phyloP scores from a whole-genome alignment of 2,797 vertebrate species.

The Tokudaia muenninki region DNA sequence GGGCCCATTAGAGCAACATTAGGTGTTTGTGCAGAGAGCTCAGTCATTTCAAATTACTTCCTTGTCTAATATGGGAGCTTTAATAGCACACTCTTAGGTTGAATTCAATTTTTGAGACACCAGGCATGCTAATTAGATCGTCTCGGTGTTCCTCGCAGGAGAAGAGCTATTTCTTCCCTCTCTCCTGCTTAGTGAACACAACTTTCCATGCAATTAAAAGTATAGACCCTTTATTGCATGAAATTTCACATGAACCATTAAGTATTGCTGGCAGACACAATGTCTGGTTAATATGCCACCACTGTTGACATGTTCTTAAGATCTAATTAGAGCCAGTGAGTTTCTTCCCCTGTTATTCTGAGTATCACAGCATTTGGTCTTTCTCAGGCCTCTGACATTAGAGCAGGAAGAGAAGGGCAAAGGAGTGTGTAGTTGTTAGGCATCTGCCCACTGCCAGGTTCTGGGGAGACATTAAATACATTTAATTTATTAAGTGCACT shows the following conservation, averaged over 20 bases:
- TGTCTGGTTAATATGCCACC: slow-evolving; percentile 60
- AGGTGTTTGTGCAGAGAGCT: slow-evolving; percentile 88
- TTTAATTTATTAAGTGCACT: neutral
- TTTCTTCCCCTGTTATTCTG: slow-evolving; percentile 41
- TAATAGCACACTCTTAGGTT: slow-evolving; percentile 90
- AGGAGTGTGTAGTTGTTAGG: slow-evolving; percentile 33
- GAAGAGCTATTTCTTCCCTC: slow-evolving; percentile 64
- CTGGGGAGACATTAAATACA: neutral
- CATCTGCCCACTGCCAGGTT: slow-evolving; percentile 53
- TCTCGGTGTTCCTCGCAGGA: slow-evolving; percentile 80
- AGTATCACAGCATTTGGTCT: slow-evolving; percentile 58
- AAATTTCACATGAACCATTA: slow-evolving; percentile 63
- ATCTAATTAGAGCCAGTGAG: slow-evolving; percentile 54
- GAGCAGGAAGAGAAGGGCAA: slow-evolving; percentile 16
- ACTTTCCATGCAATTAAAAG: slow-evolving; percentile 73
- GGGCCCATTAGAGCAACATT: slow-evolving; percentile 86
- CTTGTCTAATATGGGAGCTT: slow-evolving; percentile 89
- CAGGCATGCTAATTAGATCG: slow-evolving; percentile 87
- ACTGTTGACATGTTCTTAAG: slow-evolving; percentile 68
- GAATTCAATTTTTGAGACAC: slow-evolving; percentile 90
- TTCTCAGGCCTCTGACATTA: neutral
- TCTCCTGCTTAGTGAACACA: slow-evolving; percentile 74
- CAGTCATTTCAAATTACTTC: slow-evolving; percentile 89
- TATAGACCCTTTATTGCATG: slow-evolving; percentile 67
- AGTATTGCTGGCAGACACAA: slow-evolving; percentile 64